Conservation (phyloP, 2,113 vertebrate genomes). For the Hippotragus niger region DNA sequence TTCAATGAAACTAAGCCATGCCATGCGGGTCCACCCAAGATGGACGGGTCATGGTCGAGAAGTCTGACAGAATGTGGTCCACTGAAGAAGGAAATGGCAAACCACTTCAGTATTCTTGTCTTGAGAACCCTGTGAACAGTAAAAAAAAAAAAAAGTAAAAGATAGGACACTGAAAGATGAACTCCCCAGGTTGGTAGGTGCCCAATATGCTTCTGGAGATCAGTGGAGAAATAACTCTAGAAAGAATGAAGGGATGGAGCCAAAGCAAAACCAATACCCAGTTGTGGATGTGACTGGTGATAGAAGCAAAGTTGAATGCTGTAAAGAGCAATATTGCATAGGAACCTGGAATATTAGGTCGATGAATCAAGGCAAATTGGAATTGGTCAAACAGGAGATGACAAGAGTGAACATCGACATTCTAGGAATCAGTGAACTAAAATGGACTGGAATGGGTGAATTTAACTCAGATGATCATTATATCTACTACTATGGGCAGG, state of each 20-base stretch:
- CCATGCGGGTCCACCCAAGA: fast-evolving
- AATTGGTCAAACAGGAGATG: background rate
- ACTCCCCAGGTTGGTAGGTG: background rate
- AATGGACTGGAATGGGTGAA: background rate
- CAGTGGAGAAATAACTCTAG: background rate
- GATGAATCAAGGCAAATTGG: background rate
- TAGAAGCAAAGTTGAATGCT: background rate
- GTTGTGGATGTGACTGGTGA: background rate
- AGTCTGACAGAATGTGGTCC: background rate
- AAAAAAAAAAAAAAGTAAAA: fast-evolving
- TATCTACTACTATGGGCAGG: background rate
- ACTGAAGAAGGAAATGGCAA: background rate
- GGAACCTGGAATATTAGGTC: background rate
- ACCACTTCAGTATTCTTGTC: background rate
- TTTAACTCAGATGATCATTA: background rate
- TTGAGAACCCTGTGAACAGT: background rate
- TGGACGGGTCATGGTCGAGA: fast-evolving
- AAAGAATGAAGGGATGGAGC: background rate
- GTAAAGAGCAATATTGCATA: background rate
- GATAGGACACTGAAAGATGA: background rate
- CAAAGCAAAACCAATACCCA: background rate
- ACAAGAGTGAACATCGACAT: background rate
- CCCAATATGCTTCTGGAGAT: background rate
- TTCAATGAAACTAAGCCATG: background rate
- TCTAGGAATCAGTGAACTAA: background rate